Evolutionary conservation across 2,888 invertebrate species (phyloP), one percentile per base, ranked within the genome.

Genomic region (Sarcophaga subvicina): DNA sequence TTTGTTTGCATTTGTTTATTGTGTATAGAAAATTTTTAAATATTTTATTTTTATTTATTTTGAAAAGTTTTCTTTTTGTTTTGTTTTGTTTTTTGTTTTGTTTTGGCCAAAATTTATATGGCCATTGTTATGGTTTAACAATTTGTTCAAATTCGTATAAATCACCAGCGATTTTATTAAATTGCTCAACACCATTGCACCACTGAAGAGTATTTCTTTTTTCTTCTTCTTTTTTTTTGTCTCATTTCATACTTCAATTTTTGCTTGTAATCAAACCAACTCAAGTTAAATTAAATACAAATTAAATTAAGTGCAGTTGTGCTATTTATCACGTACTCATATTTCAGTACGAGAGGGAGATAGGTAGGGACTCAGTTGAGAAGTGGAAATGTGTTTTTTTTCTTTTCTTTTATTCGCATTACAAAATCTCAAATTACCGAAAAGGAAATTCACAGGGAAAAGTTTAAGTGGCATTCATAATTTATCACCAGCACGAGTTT

Each of bases 281-380:
- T 37, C 37, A 54, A 49, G 49, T 49, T 14, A 4, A 49, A 49
- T 49, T 14, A 49, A 49, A 49, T 49, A 49, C 10, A 60, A 69
- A 62, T 64, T 25, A 2, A 54, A 62, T 62, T 60, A 20, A 60
- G 49, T 17, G 60, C 17, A 49, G 4, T 78, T 66, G 66, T 78
- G 77, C 47, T 62, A 45, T 72, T 78, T 49, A 78, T 72, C 83
- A 83, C 83, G 71, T 78, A 78, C 20, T 47, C 27, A 17, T 54
- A 17, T 17, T 54, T 4, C 54, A 14, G 0, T 64, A 3, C 47
- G 6, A 22, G 45, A 4, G 64, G 60, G 59, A 66, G 66, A 27
- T 72, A 37, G 66, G 47, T 72, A 37, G 37, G 37, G 37, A 37
- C 10, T 37, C 10, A 0, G 37, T 37, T 37, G 8, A 37, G 37